These are phyloP conservation scores for Pangasianodon hypophthalmus DNA, from an alignment of 2,113 vertebrate genomes.

Conservation along the genomic window DNA sequence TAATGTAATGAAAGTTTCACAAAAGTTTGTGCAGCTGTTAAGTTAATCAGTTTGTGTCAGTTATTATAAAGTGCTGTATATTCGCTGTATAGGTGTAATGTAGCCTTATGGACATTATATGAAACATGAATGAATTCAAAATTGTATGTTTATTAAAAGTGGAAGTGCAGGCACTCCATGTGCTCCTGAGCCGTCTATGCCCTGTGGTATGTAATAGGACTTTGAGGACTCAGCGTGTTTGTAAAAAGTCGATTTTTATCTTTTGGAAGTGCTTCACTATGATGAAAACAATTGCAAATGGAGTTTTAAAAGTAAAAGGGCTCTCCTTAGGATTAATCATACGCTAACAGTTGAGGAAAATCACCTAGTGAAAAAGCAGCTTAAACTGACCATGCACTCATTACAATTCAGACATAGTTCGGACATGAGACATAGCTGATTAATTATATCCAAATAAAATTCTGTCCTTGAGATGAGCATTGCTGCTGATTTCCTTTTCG, in stretches of 20 bases:
- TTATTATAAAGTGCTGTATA: background rate
- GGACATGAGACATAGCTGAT: background rate
- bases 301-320: background rate
- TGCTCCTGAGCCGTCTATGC: background rate
- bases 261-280: background rate
- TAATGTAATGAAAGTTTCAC: background rate
- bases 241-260: background rate
- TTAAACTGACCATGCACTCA: background rate
- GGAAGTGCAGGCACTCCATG: background rate
- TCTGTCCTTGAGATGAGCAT: background rate
- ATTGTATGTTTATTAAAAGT: background rate
- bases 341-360: background rate
- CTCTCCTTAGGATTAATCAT: background rate
- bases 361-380: background rate
- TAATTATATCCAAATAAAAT: no score
- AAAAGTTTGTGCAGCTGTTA: no score
- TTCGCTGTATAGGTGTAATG: background rate
- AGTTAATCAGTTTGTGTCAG: no score
- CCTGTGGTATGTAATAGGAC: background rate
- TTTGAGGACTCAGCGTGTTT: background rate
- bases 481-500: background rate
- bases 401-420: background rate
- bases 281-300: background rate
- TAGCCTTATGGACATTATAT: background rate
- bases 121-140: background rate